Evolutionary conservation across 2,888 invertebrate species (phyloP), one percentile per base, ranked within the genome.

Genomic region (Drosophila greeni): DNA sequence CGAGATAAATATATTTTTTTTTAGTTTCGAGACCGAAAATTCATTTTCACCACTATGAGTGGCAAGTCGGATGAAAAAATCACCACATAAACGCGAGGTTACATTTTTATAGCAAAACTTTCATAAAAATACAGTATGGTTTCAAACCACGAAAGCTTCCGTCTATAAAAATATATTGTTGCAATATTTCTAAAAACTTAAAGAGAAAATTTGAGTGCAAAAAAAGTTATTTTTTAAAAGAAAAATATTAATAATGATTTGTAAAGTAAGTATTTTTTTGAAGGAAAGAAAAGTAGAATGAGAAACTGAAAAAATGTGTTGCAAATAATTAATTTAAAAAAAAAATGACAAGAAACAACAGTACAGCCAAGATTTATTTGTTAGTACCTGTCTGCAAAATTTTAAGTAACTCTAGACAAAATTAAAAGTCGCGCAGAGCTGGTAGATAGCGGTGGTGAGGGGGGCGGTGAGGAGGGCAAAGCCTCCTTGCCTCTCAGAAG

Each of bases 381-480:
- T 29, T 4, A 11, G 3, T 11, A 11, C 29, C 29, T 4, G 29
- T 11, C 4, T 4, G 11, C 1, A 29, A 29, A 39, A 20, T 3
- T 58, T 47, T 71, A 45, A 18, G 45, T 18, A 76, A 64, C 62
- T 66, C 45, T 66, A 59, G 16, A 51, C 11, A 65, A 70, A 51
- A 61, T 48, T 64, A 67, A 64, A 70, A 66, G 33, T 62, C 45
- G 64, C 66, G 66, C 66, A 66, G 43, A 45, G 55, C 20, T 16
- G 48, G 20, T 14, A 31, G 42, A 53, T 58, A 53, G 51, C 61
- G 64, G 16, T 16, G 3, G 26, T 12, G 6, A 12, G 43, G 62
- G 65, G n/a, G n/a, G n/a, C 61, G 64, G 26, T 8, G 8, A 8
- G 5, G 4, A 14, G 45, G 62, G 66, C 24, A 37, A 24, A 8